phyloP scores from a whole-genome alignment of 2,888 invertebrate genomes.

The Caenorhabditis sp. region DNA sequence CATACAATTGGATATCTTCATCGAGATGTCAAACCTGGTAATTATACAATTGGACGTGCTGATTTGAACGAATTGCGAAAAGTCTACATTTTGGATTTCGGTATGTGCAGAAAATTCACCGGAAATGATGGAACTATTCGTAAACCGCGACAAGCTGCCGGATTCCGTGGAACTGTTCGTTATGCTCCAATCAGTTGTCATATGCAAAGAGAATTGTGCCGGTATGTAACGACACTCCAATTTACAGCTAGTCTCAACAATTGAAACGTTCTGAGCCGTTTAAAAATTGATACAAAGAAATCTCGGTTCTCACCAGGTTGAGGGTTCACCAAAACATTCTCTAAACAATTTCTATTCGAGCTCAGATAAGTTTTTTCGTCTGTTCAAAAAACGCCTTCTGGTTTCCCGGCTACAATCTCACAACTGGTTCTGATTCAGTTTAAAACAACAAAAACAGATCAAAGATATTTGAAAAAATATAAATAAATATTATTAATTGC shows the following conservation, averaged over 20 bases:
- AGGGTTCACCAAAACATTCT: no score
- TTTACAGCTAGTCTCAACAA: no score
- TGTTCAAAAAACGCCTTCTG: no score
- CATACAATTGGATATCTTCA: slow-evolving; percentile 62
- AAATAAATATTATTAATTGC: not conserved
- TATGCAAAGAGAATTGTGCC: slow-evolving; percentile 60
- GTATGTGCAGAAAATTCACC: slow-evolving; percentile 50
- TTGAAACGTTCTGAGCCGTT: not conserved
- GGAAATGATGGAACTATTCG: slow-evolving; percentile 49
- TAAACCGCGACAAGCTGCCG: slow-evolving; percentile 64
- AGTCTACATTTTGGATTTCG: slow-evolving; percentile 57
- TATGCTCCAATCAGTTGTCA: slow-evolving; percentile 66
- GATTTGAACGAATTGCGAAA: slow-evolving; percentile 53
- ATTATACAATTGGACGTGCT: slow-evolving; percentile 50
- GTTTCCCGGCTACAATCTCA: no score
- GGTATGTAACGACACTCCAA: slow-evolving; percentile 11
- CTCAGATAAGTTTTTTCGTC: no score
- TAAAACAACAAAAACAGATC: no score
- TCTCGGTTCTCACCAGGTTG: no score
- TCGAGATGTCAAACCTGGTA: slow-evolving; percentile 51
- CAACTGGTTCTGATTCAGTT: no score
- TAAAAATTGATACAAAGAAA: no score
- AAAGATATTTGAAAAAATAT: not conserved
- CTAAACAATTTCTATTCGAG: no score
- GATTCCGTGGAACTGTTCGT: slow-evolving; percentile 66